These are phyloP conservation scores for Trididemnum miniatum DNA, from an alignment of 23 tunicate genomes.

Conservation along the genomic window DNA sequence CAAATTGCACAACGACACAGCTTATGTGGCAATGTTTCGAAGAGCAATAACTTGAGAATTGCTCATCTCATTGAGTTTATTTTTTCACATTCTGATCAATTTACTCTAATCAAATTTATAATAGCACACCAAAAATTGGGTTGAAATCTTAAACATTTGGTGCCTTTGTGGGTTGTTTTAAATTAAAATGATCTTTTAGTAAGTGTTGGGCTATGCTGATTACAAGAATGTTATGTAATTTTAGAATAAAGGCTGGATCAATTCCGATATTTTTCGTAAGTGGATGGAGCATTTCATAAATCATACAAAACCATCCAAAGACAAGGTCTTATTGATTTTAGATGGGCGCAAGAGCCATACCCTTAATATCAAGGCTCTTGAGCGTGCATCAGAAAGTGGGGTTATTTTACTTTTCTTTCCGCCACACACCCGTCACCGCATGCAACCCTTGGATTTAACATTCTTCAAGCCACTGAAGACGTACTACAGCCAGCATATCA, in stretches of 20 bases:
- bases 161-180: no score
- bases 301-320: constrained; percentile 13
- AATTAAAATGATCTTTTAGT: no score
- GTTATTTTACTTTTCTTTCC: constrained; percentile 39
- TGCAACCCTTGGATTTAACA: constrained; percentile 39
- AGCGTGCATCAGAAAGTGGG: constrained; percentile 22
- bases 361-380: constrained; percentile 24
- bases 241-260: constrained; percentile 53
- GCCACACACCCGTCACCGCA: constrained; percentile 37
- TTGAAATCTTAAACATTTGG: no score
- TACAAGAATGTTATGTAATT: no score
- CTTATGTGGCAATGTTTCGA: no score
- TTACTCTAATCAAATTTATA: no score
- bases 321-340: constrained; percentile 26
- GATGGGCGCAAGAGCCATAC: constrained; percentile 38
- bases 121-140: no score
- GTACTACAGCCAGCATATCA: constrained; percentile 26
- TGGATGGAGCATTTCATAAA: constrained; percentile 46
- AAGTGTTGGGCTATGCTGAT: no score
- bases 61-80: no score
- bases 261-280: constrained; percentile 18
- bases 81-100: no score
- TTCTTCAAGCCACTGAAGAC: constrained; percentile 38
- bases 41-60: no score
- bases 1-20: no score